These are phyloP conservation scores for Vidua chalybeata DNA, from an alignment of 2,113 vertebrate species.

Conservation along the genomic window DNA sequence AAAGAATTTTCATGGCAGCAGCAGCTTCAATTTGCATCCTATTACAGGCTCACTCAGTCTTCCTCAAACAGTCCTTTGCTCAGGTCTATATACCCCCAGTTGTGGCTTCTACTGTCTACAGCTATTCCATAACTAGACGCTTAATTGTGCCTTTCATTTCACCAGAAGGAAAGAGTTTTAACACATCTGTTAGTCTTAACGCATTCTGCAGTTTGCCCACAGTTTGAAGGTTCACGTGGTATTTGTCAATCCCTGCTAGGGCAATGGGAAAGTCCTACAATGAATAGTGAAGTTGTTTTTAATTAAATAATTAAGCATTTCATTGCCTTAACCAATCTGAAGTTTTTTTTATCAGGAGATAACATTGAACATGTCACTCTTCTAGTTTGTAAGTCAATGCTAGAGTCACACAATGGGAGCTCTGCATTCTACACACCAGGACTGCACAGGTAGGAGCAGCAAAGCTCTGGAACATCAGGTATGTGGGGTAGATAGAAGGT, in stretches of 20 bases:
- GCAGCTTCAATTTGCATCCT: not conserved
- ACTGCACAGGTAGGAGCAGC: not conserved
- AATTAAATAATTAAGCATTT: not conserved
- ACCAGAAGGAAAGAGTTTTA: not conserved
- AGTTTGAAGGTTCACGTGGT: not conserved
- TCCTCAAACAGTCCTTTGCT: not conserved
- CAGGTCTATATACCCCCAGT: not conserved
- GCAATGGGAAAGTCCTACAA: not conserved
- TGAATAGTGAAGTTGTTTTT: not conserved
- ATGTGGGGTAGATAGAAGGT: not conserved
- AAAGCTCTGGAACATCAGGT: fast-evolving
- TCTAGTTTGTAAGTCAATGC: not conserved
- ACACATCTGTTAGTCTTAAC: not conserved
- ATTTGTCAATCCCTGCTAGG: not conserved
- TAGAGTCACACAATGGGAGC: not conserved
- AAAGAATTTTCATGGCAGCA: not conserved
- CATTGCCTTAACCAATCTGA: not conserved
- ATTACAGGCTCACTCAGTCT: not conserved
- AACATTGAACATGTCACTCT: fast-evolving
- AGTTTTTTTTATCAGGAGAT: not conserved
- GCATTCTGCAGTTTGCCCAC: not conserved
- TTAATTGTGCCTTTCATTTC: not conserved
- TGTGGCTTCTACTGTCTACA: not conserved
- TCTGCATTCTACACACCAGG: fast-evolving
- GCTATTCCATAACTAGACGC: not conserved